Evolutionary conservation across 2,888 invertebrate species (phyloP), one percentile per base, ranked within the genome.

Genomic region (Meiosimyza decipiens): DNA sequence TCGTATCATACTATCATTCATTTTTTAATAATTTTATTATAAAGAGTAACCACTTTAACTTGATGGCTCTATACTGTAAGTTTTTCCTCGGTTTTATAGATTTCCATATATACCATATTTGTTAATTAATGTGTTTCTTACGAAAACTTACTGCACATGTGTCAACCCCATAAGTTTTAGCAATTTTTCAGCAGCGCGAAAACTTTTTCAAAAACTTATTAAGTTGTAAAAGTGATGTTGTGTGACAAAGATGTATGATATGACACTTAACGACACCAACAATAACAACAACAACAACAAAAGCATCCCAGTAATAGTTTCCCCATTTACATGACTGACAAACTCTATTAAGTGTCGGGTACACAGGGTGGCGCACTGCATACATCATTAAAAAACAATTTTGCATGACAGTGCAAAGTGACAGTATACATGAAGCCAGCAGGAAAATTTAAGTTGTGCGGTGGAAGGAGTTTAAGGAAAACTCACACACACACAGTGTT

Each of bases 231-330:
- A 79, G 80, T 82, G 79, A 79, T 82, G 82, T 82, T 9, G 40
- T 83, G 84, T 83, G 84, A 83, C 83, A 84, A 82, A 81, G 83
- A 83, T 82, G 81, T 82, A 83, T 81, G 79, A 79, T 77, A 77
- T 70, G 64, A 71, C 60, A 72, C 51, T 50, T 6, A 12, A 68
- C 54, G 40, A 65, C 54, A 51, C 62, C 62, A 60, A 47, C 73
- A 52, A 57, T 50, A 71, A 68, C 47, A 49, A 16, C 16, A 47
- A 16, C 16, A 47, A 6, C 63, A 63, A 9, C 47, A 40, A 50
- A 40, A 40, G 9, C 6, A 40, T 9, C 9, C 40, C 28, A 28
- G 28, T 40, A 6, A 40, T 40, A 40, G 40, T 40, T 40, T 40
- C 40, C 40, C 40, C 40, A 40, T 40, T 40, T 40, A 40, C 40